Base-by-base conservation (phyloP, 1,140 invertebrate species). In the Hyposmocoma kahamanoa region DNA sequence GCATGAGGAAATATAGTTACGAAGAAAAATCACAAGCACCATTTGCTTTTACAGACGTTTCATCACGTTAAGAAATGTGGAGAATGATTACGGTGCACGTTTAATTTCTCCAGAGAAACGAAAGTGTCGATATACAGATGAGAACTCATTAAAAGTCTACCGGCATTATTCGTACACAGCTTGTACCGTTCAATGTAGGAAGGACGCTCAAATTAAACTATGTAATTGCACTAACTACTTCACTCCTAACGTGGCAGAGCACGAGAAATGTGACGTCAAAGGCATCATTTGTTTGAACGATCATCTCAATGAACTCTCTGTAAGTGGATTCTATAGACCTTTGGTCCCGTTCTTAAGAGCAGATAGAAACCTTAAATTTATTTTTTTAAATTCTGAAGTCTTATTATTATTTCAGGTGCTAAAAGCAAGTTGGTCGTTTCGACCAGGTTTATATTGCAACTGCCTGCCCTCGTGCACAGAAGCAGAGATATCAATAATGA, bases 171-270 rank as follows among this genome's bases (percentile, higher is more conserved):
- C 90, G 20, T 92, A 91, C 58, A 91, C 89, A 10, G 90, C 91
- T 0, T 92, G 92, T 59, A 90, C 90, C 0, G 90, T 91, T 0
- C 89, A 92, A 56, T 92, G 92, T 50, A 84, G 91, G 20, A 90
- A 89, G 57, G 84, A 89, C 43, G 88, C 89, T 0, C 91, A 92
- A 56, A 59, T 91, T 17, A 56, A 77, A 18, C 55, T 88, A 0
- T 93, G 92, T 58, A 90, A 90, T 52, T 93, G 92, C 67, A 90
- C 89, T 2, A 91, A 90, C 44, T 91, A 91, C 67, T 85, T 91
- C 45, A 90, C 90, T 60, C 91, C 91, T 0, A 90, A 90, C 32
- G 83, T 88, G 1, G 63, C 76, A 18, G 79, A 79, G 34, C 58
- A 67, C 42, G 46, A 74, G 1, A 79, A 81, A 46, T 84, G 84